Evolutionary conservation across 1,140 invertebrate species (phyloP).

Genomic region (Odontomachus brunneus): DNA sequence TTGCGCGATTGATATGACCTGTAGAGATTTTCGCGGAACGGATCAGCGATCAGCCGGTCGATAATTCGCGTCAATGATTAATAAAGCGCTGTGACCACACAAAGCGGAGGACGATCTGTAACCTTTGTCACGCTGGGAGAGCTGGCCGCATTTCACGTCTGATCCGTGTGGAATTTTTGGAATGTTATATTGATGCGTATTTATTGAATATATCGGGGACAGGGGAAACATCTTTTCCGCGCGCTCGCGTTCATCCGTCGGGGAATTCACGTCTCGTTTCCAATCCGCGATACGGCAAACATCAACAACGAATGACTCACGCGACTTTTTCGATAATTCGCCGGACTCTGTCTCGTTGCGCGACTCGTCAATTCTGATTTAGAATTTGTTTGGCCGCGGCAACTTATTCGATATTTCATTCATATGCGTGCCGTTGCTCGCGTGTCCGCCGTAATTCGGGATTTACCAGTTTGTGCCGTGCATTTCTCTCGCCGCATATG

Average conservation of each 20-base stretch:
- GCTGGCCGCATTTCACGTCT: not conserved
- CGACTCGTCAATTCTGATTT: not conserved
- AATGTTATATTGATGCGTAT: not conserved
- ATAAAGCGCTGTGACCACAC: not conserved
- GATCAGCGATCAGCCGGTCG: not conserved
- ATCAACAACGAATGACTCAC: not conserved
- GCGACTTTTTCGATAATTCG: not conserved
- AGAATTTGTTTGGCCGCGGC: not conserved
- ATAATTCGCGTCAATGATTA: not conserved
- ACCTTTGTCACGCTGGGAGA: not conserved
- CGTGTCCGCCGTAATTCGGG: not conserved
- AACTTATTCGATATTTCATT: not conserved
- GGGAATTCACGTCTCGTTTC: not conserved
- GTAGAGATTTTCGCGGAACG: constrained; percentile 16
- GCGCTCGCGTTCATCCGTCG: no score
- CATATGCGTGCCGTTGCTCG: not conserved
- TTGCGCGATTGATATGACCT: not conserved
- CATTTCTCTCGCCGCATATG: no score
- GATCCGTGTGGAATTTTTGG: not conserved
- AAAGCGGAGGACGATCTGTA: not conserved
- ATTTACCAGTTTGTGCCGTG: not conserved
- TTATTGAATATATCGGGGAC: not conserved
- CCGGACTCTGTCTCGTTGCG: no score
- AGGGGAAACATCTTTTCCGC: no score
- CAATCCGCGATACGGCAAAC: not conserved